Base-by-base conservation (phyloP, 2,113 vertebrate species). In the Bostrychus sinensis region DNA sequence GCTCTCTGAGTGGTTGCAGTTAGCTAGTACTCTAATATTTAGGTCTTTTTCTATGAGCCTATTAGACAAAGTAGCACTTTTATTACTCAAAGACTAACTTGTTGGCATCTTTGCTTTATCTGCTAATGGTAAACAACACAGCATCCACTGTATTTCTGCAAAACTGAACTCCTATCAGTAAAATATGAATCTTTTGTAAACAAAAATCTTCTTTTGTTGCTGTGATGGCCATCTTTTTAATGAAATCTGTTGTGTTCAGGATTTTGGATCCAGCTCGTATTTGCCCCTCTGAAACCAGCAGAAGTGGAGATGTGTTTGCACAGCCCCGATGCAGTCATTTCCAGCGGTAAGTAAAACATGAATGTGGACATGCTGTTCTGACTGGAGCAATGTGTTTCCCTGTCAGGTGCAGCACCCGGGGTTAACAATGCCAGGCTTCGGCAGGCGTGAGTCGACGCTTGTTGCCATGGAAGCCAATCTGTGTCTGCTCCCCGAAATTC, bases 391-490 rank as follows among this genome's bases (percentile, higher is more conserved):
- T 43, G 41, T 16, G 39, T 56, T 62, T 67, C 38, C 65, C 34
- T 66, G 55, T 61, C 66, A 63, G 62, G 36, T 54, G 25, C 50
- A 37, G 51, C 6, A 0, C 57, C 2, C 39, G 41, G 63, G 63
- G 74, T 72, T 76, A 82, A 77, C 53, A 41, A 72, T 48, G 43
- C 66, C 70, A 34, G n/a, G 59, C 26, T 38, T 62, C 23, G 28
- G 36, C 46, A 23, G 39, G 10, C 65, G 57, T 9, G 4, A 59
- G 26, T 71, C 26, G 46, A 2, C 19, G 36, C 62, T 38, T 36
- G 75, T 85, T 84, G 57, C 80, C 72, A 83, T 76, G 81, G 81
- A 75, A 84, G 66, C 78, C 65, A 9, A 28, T 28, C 23, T 51
- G 48, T 28, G 48, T 51, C 48, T 51, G 48, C 48, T 51, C 39